Conservation (phyloP, 2,888 invertebrate genomes). For the Apotomis betuletana region DNA sequence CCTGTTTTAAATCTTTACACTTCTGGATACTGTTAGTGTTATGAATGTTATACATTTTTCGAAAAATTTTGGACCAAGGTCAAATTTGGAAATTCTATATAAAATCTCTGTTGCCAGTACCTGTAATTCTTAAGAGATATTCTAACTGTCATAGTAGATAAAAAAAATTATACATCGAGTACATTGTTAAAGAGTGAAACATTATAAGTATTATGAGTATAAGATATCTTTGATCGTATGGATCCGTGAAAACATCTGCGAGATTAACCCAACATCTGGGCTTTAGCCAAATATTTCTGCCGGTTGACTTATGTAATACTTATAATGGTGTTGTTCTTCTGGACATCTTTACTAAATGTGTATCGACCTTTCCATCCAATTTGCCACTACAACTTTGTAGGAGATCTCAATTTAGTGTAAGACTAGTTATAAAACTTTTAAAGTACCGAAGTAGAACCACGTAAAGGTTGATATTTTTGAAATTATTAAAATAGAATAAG, state of each 20-base stretch:
- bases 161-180: not conserved
- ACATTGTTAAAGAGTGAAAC: too few species aligned
- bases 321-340: too few species aligned
- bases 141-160: not conserved
- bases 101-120: slow-evolving; percentile 26
- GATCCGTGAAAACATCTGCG: too few species aligned
- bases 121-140: slow-evolving; percentile 19
- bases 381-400: not conserved
- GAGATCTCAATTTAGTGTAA: slow-evolving; percentile 24
- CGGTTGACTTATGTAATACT: too few species aligned
- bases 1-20: slow-evolving; percentile 31
- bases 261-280: too few species aligned
- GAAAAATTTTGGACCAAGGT: slow-evolving; percentile 34
- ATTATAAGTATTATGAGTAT: too few species aligned
- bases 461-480: slow-evolving; percentile 11
- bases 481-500: slow-evolving; percentile 8
- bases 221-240: too few species aligned
- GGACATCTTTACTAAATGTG: too few species aligned
- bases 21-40: slow-evolving; percentile 17
- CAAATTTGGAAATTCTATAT: slow-evolving; percentile 23
- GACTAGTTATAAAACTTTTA: not conserved
- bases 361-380: not conserved
- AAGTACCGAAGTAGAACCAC: slow-evolving; percentile 13
- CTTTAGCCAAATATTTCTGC: too few species aligned
- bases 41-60: slow-evolving; percentile 35